A percentile compares a stretch with the other conserved stretches of the same genome.
Evolutionary conservation across 2,888 invertebrate species (phyloP).

Genomic region (Scaeva pyrastri): DNA sequence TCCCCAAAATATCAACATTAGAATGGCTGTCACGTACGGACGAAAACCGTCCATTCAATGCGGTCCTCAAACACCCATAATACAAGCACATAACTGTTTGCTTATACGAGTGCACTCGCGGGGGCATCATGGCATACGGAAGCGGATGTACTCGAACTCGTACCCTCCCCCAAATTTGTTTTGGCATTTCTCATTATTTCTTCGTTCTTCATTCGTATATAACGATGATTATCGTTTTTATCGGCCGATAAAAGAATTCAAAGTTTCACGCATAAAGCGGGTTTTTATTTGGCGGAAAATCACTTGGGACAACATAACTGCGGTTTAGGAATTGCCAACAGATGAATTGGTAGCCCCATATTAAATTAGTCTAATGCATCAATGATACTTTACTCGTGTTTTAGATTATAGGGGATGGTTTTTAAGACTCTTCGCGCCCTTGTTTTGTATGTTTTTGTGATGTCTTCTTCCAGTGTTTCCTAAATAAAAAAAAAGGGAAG

Average conservation of each 20-base stretch:
- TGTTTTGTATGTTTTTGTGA: neutral
- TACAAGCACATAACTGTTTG: slow-evolving; percentile 15
- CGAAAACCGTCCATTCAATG: slow-evolving; percentile 45
- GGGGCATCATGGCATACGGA: no score
- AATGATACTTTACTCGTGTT: neutral
- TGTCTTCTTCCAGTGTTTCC: neutral
- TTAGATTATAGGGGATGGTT: neutral
- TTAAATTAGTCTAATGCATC: slow-evolving; percentile 32
- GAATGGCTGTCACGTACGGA: slow-evolving; percentile 66
- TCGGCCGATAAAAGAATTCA: slow-evolving; percentile 75
- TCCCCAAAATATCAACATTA: slow-evolving; percentile 20
- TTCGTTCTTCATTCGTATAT: neutral
- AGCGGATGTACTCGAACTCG: no score
- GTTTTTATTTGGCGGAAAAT: slow-evolving; percentile 69
- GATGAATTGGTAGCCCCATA: slow-evolving; percentile 22
- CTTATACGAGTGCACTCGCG: slow-evolving; percentile 23
- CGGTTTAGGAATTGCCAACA: slow-evolving; percentile 33
- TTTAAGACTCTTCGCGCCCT: neutral
- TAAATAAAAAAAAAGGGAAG: no score
- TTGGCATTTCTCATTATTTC: slow-evolving; percentile 73
- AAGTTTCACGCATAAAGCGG: slow-evolving; percentile 67
- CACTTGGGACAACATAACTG: slow-evolving; percentile 55
- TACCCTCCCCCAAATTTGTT: slow-evolving; percentile 65
- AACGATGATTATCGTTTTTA: slow-evolving; percentile 74
- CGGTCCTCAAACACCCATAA: slow-evolving; percentile 64